Evolutionary conservation across 2,113 vertebrate genomes (phyloP).

Genomic region (Crotalus horridus): DNA sequence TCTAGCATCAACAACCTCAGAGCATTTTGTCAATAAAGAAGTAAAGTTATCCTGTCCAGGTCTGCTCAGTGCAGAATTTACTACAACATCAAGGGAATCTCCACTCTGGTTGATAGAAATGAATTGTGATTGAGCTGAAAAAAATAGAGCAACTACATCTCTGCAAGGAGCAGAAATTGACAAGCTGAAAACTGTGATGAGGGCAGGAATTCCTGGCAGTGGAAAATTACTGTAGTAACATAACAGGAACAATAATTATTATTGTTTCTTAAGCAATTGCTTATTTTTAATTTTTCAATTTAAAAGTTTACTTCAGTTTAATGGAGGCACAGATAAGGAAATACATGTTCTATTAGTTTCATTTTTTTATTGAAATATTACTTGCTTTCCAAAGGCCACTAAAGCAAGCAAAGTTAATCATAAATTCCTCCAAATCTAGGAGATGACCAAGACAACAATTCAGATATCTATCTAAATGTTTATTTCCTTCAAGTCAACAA

Average conservation of each 20-base stretch:
- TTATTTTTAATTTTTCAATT: background rate
- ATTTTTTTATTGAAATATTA: no score
- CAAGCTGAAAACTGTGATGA: background rate
- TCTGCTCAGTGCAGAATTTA: background rate
- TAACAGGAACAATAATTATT: background rate
- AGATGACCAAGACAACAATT: no score
- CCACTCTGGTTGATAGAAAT: background rate
- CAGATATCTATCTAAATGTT: no score
- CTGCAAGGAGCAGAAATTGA: background rate
- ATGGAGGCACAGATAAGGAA: no score
- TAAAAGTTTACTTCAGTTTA: background rate
- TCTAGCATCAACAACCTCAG: background rate
- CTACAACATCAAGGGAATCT: background rate
- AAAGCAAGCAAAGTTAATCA: no score
- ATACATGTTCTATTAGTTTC: no score
- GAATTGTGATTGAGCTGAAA: background rate
- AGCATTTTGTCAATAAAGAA: background rate
- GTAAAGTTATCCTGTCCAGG: background rate
- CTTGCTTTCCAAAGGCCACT: no score
- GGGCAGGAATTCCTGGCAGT: background rate
- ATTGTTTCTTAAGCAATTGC: no score
- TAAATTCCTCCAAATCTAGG: no score
- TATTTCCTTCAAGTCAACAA: no score
- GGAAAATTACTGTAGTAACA: background rate
- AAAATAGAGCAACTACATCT: background rate